phyloP scores from a whole-genome alignment of 2,113 vertebrate genomes.

The Eupsittula cactorum region DNA sequence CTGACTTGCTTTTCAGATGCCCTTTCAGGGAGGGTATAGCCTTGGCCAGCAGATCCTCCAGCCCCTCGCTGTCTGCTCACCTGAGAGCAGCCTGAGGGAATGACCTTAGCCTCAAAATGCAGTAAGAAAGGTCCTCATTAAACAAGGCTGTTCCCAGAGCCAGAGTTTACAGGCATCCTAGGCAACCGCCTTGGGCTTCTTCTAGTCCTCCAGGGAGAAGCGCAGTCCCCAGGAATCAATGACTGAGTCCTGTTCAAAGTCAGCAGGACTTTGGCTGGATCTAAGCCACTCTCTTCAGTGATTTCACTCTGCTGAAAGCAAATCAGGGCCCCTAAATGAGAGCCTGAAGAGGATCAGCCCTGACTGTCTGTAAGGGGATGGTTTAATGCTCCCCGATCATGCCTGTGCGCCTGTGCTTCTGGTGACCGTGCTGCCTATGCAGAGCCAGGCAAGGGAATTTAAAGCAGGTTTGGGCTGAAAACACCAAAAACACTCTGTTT shows the following conservation, averaged over 20 bases:
- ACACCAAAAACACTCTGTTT: not conserved
- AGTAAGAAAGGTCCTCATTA: not conserved
- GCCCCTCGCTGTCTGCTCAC: not conserved
- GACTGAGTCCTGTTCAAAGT: constrained; percentile 20
- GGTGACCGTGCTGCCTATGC: not conserved
- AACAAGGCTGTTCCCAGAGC: constrained; percentile 18
- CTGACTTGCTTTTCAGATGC: not conserved
- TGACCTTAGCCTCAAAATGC: constrained; percentile 31
- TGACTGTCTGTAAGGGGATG: not conserved
- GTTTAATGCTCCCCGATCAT: not conserved
- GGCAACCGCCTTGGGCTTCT: constrained; percentile 52
- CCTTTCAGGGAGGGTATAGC: not conserved
- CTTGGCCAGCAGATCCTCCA: not conserved
- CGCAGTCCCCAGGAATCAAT: constrained; percentile 49
- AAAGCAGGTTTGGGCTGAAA: not conserved
- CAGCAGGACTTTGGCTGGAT: not conserved
- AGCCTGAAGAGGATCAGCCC: not conserved
- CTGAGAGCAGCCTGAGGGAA: constrained; percentile 7
- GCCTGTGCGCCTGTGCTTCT: rapidly evolving
- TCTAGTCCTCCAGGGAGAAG: constrained; percentile 53
- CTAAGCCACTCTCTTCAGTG: not conserved
- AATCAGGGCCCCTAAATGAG: not conserved
- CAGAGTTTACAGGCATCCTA: constrained; percentile 21
- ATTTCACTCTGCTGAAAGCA: not conserved
- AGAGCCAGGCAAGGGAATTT: not conserved